Conservation (phyloP, 2,113 vertebrate genomes). For the Nothoprocta perdicaria region DNA sequence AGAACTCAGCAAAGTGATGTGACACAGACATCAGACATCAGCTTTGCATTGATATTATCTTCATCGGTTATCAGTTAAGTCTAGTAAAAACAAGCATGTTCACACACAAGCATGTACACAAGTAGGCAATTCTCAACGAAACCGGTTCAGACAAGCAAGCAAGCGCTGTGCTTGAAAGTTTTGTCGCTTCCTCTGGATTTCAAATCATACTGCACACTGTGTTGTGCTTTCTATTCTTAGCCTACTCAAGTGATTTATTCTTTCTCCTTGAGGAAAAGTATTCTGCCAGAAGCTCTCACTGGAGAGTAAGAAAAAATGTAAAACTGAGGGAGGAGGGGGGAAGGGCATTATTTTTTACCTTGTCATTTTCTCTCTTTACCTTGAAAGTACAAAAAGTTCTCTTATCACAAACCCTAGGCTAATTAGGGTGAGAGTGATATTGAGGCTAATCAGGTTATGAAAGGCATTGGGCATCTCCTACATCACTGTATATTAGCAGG, state of each 20-base stretch:
- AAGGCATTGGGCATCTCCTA: conserved; percentile 8
- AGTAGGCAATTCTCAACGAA: conserved; percentile 13
- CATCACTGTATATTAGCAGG: not conserved
- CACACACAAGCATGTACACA: not conserved
- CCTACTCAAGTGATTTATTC: conserved; percentile 55
- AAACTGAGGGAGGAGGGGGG: not conserved
- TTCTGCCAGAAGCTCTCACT: conserved; percentile 25
- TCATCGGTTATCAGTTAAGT: conserved; percentile 47
- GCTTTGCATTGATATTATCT: conserved; percentile 6
- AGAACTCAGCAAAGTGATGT: conserved; percentile 47
- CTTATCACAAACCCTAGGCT: conserved; percentile 12
- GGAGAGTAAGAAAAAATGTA: conserved; percentile 40
- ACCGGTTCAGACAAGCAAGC: not conserved
- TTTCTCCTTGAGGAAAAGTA: conserved; percentile 48
- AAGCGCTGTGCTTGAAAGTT: not conserved
- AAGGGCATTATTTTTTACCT: conserved; percentile 3
- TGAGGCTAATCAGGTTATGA: not conserved
- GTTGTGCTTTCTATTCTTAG: conserved; percentile 33
- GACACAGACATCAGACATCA: conserved; percentile 11
- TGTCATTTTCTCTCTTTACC: conserved; percentile 52
- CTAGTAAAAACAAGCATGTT: not conserved
- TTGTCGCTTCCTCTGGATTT: conserved; percentile 30
- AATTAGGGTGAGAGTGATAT: not conserved
- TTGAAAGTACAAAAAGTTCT: conserved; percentile 38
- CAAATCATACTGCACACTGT: conserved; percentile 19